Evolutionary conservation across 1,140 invertebrate species (phyloP), one percentile per base, ranked within the genome.

Genomic region (Euwallacea fornicatus): DNA sequence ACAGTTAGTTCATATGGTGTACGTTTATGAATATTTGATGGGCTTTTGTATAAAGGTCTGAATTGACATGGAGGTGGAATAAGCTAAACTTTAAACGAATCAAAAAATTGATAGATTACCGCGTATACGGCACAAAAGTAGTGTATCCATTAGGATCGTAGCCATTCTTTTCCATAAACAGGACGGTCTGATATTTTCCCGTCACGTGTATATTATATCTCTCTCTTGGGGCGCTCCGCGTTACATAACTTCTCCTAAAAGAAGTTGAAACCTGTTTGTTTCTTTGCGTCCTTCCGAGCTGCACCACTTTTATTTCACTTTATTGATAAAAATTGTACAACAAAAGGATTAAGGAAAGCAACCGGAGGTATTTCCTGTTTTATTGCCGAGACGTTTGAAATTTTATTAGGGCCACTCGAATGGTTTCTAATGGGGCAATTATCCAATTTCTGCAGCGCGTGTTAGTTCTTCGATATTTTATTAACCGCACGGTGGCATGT

Each of bases 181-280:
- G 72, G 61, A 44, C 54, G 62, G 41, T 16, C 66, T 68, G 73
- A 71, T 73, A 78, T 80, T 78, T 80, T 75, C 77, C 69, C 74
- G 77, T 80, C 78, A 80, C 78, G 78, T 80, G 76, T 80, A 79
- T 78, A 80, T 80, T 80, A 79, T 80, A 80, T 78, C 75, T 75
- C 71, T 77, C 78, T 78, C 78, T 55, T 67, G 77, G 76, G 76
- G 70, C 63, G 73, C 76, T 74, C 77, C 78, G 75, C 72, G 77
- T 77, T 80, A 80, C 78, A 80, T 80, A 80, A 80, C 76, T 80
- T 79, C 77, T 79, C 76, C 76, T 79, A 77, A 79, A 76, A 70
- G 68, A 63, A 77, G 73, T 76, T 73, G 74, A 74, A 75, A 78
- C 77, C 76, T 78, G 67, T 75, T 71, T 73, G 72, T 74, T 61